phyloP scores from a whole-genome alignment of 2,888 invertebrate species.

The Acholoe squamosa region DNA sequence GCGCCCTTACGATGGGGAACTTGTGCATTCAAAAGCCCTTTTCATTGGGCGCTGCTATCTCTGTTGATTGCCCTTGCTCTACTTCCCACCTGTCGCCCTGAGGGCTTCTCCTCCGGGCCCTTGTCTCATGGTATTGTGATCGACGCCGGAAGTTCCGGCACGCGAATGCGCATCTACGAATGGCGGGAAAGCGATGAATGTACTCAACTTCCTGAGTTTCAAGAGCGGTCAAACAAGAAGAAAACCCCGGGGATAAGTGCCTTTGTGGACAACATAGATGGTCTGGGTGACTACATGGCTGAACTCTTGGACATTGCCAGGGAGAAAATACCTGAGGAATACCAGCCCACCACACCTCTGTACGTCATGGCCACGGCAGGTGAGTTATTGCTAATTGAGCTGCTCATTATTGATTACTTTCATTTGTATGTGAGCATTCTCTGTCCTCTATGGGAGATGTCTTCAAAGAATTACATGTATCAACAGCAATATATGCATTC shows the following conservation, averaged over 20 bases:
- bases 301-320: slow-evolving; percentile 82
- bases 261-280: slow-evolving; percentile 68
- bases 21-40: not conserved
- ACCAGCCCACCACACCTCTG: slow-evolving; percentile 82
- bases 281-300: slow-evolving; percentile 74
- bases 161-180: slow-evolving; percentile 27
- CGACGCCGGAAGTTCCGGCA: slow-evolving; percentile 56
- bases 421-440: too few species aligned
- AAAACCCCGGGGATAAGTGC: slow-evolving; percentile 72
- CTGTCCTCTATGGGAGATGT: too few species aligned
- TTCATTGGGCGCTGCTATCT: not conserved
- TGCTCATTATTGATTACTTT: too few species aligned
- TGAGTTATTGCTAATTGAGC: slow-evolving; percentile 63
- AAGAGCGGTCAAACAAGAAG: slow-evolving; percentile 72
- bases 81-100: not conserved
- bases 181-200: not conserved
- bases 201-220: slow-evolving; percentile 58
- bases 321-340: slow-evolving; percentile 78
- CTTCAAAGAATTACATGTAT: too few species aligned
- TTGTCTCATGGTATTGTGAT: not conserved
- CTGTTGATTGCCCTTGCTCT: not conserved
- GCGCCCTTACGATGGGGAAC: not conserved
- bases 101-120: not conserved
- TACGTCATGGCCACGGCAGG: slow-evolving; percentile 84
- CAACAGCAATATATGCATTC: too few species aligned